Base-by-base conservation (phyloP, 2,113 vertebrate species). In the Pithys albifrons region DNA sequence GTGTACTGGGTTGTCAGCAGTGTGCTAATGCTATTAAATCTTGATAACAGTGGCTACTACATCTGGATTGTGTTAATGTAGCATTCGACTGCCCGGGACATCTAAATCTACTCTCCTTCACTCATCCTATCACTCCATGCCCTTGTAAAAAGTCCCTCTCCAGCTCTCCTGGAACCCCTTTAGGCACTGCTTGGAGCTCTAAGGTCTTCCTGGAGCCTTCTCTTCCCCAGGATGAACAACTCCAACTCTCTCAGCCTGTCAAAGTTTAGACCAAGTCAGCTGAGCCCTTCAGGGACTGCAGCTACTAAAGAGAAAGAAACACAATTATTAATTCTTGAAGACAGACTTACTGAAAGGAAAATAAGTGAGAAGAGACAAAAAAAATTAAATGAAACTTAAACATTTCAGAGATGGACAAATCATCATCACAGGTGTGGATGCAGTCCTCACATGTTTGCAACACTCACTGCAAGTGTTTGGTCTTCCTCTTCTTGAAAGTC, bases 21-120 rank as follows among this genome's bases (percentile, higher is more conserved):
- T 14, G 51, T 4, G 10, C 17, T 57, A 6, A 10, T 28, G 9
- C n/a, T 86, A 2, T 58, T 77, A 45, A 22, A 70, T 15, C 19
- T 57, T 6, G 1, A 3, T 57, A 49, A 37, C 0, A 2, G 31
- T 13, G 20, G 39, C 29, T 48, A 0, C 24, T 45, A 22, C 13
- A 2, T 70, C 54, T 73, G 2, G 0, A 5, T 75, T 39, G 10
- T 5, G 12, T 37, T 39, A 28, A 4, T 17, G 20, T 49, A n/a
- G 45, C 13, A 33, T 9, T 61, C 9, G 16, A 43, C 24, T 55
- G 58, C 49, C 67, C 41, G 10, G 0, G 1, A 33, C 39, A 35
- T 35, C 46, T 55, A 23, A 27, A 62, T 35, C 54, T 41, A 19
- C 55, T 3, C 29, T 62, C 19, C 37, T 12, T 75, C 19, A 46